These are phyloP conservation scores for Unio pictorum DNA, from an alignment of 2,888 invertebrate genomes.

Conservation along the genomic window DNA sequence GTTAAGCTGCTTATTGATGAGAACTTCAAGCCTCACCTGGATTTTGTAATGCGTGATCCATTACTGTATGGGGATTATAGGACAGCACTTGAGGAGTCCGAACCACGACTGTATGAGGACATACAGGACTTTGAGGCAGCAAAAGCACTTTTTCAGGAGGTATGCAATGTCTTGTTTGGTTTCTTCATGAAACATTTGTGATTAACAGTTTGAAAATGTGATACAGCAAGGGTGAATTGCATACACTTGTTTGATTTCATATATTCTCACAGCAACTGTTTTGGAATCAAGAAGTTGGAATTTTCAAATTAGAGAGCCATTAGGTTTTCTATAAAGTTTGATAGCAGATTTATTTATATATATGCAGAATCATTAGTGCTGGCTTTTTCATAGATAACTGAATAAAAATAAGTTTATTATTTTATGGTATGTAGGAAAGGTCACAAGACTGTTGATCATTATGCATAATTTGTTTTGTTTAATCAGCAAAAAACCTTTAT, in stretches of 20 bases:
- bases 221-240: too few relatives aligned
- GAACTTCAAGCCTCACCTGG: constrained; percentile 72
- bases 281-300: not conserved
- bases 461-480: too few relatives aligned
- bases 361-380: too few relatives aligned
- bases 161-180: constrained; percentile 59
- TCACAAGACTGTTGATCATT: too few relatives aligned
- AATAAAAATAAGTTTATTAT: too few relatives aligned
- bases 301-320: too few relatives aligned
- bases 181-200: not conserved
- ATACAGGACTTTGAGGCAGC: constrained; percentile 90
- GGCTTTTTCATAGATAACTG: too few relatives aligned
- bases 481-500: too few relatives aligned
- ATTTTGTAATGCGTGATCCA: constrained; percentile 86
- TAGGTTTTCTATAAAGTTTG: too few relatives aligned
- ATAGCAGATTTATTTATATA: too few relatives aligned
- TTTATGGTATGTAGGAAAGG: too few relatives aligned
- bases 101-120: constrained; percentile 88
- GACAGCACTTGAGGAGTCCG: constrained; percentile 86
- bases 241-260: not conserved
- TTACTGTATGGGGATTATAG: constrained; percentile 90
- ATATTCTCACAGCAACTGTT: not conserved
- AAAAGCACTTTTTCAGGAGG: constrained; percentile 90
- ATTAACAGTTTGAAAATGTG: not conserved
- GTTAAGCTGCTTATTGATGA: constrained; percentile 72